phyloP scores from a whole-genome alignment of 1,140 invertebrate genomes.

The Sycobia sp. region DNA sequence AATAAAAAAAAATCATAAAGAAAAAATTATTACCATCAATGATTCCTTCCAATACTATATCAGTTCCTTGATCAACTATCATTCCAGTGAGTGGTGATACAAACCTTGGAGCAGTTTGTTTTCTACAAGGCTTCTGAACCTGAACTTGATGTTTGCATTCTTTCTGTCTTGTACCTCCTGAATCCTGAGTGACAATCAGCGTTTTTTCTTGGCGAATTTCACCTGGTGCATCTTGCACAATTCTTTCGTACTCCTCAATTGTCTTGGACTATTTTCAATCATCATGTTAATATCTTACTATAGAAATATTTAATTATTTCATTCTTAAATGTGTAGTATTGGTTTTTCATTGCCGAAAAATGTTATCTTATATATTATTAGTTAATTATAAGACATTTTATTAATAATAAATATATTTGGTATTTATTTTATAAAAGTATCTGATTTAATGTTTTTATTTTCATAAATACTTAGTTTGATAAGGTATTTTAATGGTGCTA shows the following conservation, averaged over 20 bases:
- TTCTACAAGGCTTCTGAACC: conserved; percentile 61
- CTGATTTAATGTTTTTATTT: too few species aligned
- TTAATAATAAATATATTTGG: too few species aligned
- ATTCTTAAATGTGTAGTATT: not conserved
- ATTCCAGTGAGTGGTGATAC: conserved; percentile 72
- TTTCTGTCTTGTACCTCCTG: conserved; percentile 46
- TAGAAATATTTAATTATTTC: not conserved
- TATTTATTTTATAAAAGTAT: too few species aligned
- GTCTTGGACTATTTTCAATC: conserved; percentile 58
- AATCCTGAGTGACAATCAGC: conserved; percentile 55
- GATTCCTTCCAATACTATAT: conserved; percentile 74
- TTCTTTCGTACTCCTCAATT: conserved; percentile 63
- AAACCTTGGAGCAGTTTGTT: conserved; percentile 70
- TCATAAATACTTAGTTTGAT: too few species aligned
- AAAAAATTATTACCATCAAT: conserved; percentile 66
- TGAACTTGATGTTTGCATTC: conserved; percentile 34
- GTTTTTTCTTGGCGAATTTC: conserved; percentile 56
- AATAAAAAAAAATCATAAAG: not conserved
- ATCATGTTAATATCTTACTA: not conserved
- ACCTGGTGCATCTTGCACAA: conserved; percentile 54
- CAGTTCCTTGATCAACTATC: conserved; percentile 76
- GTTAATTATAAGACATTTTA: too few species aligned
- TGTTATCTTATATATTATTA: too few species aligned
- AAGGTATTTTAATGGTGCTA: too few species aligned
- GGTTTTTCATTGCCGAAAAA: too few species aligned